phyloP scores from a whole-genome alignment of 2,113 vertebrate genomes.

The Anas platyrhynchos region DNA sequence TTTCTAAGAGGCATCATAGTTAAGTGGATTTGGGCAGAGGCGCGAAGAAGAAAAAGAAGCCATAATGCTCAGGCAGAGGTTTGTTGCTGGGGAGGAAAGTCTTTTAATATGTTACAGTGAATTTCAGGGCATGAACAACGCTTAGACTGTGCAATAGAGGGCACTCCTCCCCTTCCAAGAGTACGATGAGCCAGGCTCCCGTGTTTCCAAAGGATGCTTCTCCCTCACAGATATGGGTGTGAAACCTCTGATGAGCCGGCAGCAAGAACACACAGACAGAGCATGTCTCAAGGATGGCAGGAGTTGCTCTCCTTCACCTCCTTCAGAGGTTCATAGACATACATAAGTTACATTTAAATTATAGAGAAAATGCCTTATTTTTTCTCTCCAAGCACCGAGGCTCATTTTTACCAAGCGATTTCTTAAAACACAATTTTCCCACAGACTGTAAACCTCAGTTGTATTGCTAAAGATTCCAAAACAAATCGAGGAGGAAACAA shows the following conservation, averaged over 20 bases:
- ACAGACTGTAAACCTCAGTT: background rate
- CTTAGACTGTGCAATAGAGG: conserved; percentile 35
- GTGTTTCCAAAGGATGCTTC: background rate
- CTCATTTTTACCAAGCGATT: background rate
- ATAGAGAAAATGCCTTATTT: background rate
- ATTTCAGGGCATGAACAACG: background rate
- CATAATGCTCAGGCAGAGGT: background rate
- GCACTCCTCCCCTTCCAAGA: conserved; percentile 26
- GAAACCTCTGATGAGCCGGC: background rate
- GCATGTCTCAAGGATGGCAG: accelerated
- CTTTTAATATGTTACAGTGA: background rate
- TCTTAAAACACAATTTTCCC: background rate
- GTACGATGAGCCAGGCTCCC: background rate
- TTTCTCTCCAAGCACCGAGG: background rate
- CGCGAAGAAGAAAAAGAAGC: background rate
- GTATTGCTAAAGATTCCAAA: background rate
- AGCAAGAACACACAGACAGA: background rate
- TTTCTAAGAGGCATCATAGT: background rate
- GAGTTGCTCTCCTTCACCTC: background rate
- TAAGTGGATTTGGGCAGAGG: background rate
- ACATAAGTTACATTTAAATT: background rate
- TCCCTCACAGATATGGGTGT: background rate
- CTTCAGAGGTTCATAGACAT: background rate
- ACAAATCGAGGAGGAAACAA: background rate
- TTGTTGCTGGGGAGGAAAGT: background rate